Conservation (phyloP, 1,140 invertebrate species). For the Pogonognathellus flavescens region DNA sequence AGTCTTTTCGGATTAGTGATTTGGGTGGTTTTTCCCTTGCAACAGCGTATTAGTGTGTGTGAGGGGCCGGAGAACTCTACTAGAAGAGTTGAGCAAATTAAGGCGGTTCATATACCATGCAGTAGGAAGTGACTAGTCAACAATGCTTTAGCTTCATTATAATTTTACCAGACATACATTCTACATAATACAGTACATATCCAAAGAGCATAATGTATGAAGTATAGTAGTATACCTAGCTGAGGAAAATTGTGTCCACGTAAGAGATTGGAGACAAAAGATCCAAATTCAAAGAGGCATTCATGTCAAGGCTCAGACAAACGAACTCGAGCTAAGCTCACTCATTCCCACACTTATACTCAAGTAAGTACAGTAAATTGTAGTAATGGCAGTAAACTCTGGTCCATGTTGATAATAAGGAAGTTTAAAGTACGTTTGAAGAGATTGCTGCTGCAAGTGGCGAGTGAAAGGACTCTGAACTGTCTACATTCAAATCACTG, state of each 20-base stretch:
- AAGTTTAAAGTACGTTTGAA: too few relatives aligned
- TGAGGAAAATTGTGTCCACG: background rate
- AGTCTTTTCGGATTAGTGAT: too few relatives aligned
- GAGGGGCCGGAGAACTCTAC: too few relatives aligned
- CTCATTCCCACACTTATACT: background rate
- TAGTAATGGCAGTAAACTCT: too few relatives aligned
- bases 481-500: too few relatives aligned
- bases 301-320: conserved; percentile 2
- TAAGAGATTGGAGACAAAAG: conserved; percentile 40
- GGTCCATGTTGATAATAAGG: too few relatives aligned
- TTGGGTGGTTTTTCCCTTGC: too few relatives aligned
- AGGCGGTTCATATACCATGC: background rate
- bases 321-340: background rate
- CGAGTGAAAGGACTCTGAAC: too few relatives aligned
- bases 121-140: background rate
- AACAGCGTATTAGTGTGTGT: too few relatives aligned
- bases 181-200: background rate
- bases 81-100: too few relatives aligned
- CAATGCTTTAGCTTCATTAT: background rate
- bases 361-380: background rate
- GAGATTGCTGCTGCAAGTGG: too few relatives aligned
- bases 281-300: conserved; percentile 32
- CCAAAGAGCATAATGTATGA: background rate
- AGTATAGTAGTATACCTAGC: background rate
- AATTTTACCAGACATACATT: conserved; percentile 29